A percentile compares a stretch with the other conserved stretches of the same genome.
Conservation (phyloP, 1,140 invertebrate genomes). For the Philaenus spumarius region DNA sequence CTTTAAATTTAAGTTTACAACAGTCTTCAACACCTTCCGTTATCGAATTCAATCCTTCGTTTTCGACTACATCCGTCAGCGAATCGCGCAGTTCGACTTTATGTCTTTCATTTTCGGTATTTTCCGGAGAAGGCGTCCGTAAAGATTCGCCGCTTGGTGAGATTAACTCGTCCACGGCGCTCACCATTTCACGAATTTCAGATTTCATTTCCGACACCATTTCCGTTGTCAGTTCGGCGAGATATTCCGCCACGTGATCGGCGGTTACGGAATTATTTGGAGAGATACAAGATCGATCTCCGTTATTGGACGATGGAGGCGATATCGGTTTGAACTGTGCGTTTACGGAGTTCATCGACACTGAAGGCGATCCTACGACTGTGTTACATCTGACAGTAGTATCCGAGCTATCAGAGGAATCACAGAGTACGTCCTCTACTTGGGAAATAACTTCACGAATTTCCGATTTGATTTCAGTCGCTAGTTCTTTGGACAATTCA, state of each 20-base stretch:
- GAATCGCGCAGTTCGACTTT: slow-evolving; percentile 7
- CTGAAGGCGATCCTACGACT: too few species aligned
- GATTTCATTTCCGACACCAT: slow-evolving; percentile 72
- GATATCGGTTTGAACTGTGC: background rate
- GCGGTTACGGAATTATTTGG: slow-evolving; percentile 33
- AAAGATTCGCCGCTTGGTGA: slow-evolving; percentile 45
- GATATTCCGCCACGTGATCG: slow-evolving; percentile 62
- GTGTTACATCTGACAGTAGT: too few species aligned
- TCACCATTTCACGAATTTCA: slow-evolving; percentile 60
- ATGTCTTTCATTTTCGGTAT: too few species aligned
- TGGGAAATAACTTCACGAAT: slow-evolving; percentile 69
- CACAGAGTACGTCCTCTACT: slow-evolving; percentile 66
- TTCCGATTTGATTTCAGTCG: slow-evolving; percentile 74
- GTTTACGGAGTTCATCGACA: background rate
- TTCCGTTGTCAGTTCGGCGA: slow-evolving; percentile 66
- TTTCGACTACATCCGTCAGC: slow-evolving; percentile 29
- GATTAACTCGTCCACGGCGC: slow-evolving; percentile 58
- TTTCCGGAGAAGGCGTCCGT: slow-evolving; percentile 27
- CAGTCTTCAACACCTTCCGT: slow-evolving; percentile 1
- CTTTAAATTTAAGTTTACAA: slow-evolving; percentile 12
- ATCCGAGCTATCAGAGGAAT: slow-evolving; percentile 38
- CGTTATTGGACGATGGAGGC: too few species aligned
- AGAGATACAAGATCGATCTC: too few species aligned
- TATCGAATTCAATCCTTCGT: slow-evolving; percentile 20
- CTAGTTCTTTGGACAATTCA: slow-evolving; percentile 66